These are phyloP conservation scores for Tinea pellionella DNA, from an alignment of 2,888 invertebrate genomes.

Conservation along the genomic window DNA sequence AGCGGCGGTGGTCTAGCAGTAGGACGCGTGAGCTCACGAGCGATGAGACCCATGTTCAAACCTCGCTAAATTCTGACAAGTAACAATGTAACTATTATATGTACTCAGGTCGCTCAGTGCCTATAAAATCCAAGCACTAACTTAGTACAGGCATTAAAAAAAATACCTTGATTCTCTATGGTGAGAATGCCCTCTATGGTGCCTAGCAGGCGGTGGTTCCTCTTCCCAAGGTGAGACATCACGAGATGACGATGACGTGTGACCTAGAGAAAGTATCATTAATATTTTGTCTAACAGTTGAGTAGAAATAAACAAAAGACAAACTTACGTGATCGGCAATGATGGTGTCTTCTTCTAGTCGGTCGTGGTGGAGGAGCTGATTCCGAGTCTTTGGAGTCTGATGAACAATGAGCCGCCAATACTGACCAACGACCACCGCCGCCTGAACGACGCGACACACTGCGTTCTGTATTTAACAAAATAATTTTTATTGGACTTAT, in stretches of 20 bases:
- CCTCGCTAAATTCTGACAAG: too few relatives aligned
- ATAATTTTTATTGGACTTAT: too few relatives aligned
- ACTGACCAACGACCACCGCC: conserved; percentile 37
- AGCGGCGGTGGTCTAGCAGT: too few relatives aligned
- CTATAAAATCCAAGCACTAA: too few relatives aligned
- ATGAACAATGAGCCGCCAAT: conserved; percentile 70
- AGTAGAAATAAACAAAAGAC: too few relatives aligned
- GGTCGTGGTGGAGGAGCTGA: conserved; percentile 41
- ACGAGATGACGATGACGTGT: conserved; percentile 78
- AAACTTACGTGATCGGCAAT: conserved; percentile 14
- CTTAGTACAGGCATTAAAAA: too few relatives aligned
- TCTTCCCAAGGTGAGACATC: conserved; percentile 87
- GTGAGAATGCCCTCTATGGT: conserved; percentile 40
- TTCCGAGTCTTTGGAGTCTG: conserved; percentile 81
- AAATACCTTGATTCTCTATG: conserved; percentile 39
- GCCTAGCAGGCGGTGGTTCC: conserved; percentile 62
- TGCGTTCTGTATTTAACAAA: background rate
- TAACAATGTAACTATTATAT: too few relatives aligned
- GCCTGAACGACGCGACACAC: conserved; percentile 21
- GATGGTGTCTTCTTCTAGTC: conserved; percentile 25
- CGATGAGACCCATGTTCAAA: too few relatives aligned
- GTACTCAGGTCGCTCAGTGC: too few relatives aligned
- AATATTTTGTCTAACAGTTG: too few relatives aligned
- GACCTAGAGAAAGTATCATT: conserved; percentile 38
- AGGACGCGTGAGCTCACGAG: too few relatives aligned